These are phyloP conservation scores for Nowickia ferox DNA, from an alignment of 2,888 invertebrate species.

Conservation along the genomic window DNA sequence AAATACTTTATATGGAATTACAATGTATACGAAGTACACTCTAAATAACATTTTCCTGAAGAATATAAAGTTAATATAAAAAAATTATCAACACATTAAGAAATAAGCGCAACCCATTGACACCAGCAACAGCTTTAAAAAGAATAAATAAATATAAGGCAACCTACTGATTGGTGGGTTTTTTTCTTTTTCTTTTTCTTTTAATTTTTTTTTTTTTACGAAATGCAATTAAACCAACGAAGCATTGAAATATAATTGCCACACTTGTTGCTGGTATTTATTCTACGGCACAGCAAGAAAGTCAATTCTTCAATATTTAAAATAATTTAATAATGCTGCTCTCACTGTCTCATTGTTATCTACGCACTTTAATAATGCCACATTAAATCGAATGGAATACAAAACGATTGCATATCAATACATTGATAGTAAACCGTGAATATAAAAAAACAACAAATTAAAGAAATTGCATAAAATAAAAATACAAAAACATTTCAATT, in stretches of 20 bases:
- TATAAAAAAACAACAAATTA: constrained; percentile 9
- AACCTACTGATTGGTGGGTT: constrained; percentile 33
- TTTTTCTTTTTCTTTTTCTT: neutral
- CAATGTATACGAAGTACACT: too few relatives aligned
- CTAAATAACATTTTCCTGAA: neutral
- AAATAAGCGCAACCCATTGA: neutral
- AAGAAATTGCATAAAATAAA: neutral
- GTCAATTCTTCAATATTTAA: neutral
- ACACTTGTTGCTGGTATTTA: constrained; percentile 5
- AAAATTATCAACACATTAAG: neutral
- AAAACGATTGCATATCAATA: constrained; percentile 11
- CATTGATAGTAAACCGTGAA: constrained; percentile 19
- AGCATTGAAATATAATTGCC: constrained; percentile 26
- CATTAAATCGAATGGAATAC: constrained; percentile 6
- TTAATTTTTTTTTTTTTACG: neutral
- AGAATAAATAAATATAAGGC: constrained; percentile 22
- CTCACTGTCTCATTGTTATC: constrained; percentile 19
- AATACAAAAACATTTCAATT: neutral
- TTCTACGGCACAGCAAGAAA: neutral
- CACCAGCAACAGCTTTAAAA: neutral
- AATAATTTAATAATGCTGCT: constrained; percentile 12
- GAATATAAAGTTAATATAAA: neutral
- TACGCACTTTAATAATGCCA: constrained; percentile 31
- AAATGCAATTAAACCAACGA: constrained; percentile 10
- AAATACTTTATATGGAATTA: too few relatives aligned